Evolutionary conservation across 1,140 invertebrate species (phyloP), one percentile per base, ranked within the genome.

Genomic region (Cydia amplana): DNA sequence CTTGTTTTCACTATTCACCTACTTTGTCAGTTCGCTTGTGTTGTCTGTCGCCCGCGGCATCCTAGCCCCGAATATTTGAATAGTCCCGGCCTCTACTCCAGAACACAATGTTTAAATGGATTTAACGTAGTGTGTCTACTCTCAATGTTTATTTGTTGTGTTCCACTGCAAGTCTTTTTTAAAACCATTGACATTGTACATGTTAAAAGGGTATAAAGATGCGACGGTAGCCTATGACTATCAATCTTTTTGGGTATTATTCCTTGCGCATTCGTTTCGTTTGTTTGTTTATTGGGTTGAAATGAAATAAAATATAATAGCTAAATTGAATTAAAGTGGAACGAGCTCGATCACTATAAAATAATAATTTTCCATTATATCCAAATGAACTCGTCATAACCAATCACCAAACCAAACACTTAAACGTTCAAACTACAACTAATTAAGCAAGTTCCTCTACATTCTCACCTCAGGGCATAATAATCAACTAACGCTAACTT

Each of bases 381-480:
- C n/a, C 28, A 10, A 6, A 70, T 9, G 25, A 70, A 70, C 65
- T 70, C 64, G 25, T 70, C 16, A 70, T 40, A 67, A 67, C 14
- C n/a, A n/a, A n/a, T n/a, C n/a, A n/a, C 0, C 32, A 1, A 2
- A 32, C n/a, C 40, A 67, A 67, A 40, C n/a, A 67, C 1, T n/a
- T n/a, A 40, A 43, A 70, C 16, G 6, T 18, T 36, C 65, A 40
- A 70, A 70, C 32, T 70, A 67, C 64, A 70, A 70, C 16, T 70
- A 70, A 70, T 40, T 70, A 70, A 70, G 16, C 32, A 40, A 70
- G 65, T 70, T 40, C 10, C 65, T 9, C 28, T 70, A 70, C 65
- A 70, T 70, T 70, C 36, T 70, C 65, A 70, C 32, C 65, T 70
- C 32, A 70, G 28, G 43, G 32, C 65, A 70, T 43, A 65, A 32